These are phyloP conservation scores for Bovichtus variegatus DNA, from an alignment of 2,797 vertebrate genomes.

Conservation along the genomic window DNA sequence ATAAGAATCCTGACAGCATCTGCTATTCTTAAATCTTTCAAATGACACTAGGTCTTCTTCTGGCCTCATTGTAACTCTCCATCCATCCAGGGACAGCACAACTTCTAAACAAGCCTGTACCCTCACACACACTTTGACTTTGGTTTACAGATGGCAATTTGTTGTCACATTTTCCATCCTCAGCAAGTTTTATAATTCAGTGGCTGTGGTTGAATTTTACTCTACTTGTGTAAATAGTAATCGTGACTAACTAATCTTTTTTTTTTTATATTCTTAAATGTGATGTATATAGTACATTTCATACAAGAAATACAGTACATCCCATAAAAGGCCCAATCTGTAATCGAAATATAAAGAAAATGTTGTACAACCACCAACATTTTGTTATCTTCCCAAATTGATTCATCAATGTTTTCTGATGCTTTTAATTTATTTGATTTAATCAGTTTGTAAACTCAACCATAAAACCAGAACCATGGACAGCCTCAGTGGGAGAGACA, in stretches of 20 bases:
- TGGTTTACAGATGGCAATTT: slow-evolving; percentile 40
- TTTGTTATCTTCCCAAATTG: not conserved
- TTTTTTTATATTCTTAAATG: not conserved
- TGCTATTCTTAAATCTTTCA: slow-evolving; percentile 75
- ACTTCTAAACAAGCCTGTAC: slow-evolving; percentile 29
- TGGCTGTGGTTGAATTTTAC: not conserved
- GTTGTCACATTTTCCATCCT: slow-evolving; percentile 10
- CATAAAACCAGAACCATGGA: not conserved
- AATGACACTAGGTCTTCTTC: slow-evolving; percentile 62
- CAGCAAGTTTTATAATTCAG: slow-evolving; percentile 5
- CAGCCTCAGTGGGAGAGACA: not conserved
- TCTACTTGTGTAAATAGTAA: too few relatives aligned
- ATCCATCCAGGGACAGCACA: slow-evolving; percentile 38
- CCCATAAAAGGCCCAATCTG: not conserved
- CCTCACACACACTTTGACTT: slow-evolving; percentile 43
- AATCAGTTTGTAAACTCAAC: too few relatives aligned
- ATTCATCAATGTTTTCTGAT: not conserved
- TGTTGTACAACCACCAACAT: not conserved
- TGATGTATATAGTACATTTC: not conserved
- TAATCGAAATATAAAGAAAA: too few relatives aligned
- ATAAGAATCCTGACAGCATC: slow-evolving; percentile 80
- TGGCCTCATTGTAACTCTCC: slow-evolving; percentile 36
- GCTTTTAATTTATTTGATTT: not conserved
- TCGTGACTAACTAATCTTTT: too few relatives aligned
- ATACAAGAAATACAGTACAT: not conserved